Percentiles rank a stretch among this genome's conserved stretches.
Evolutionary conservation across 1,140 invertebrate genomes (phyloP).

Genomic region (Drosophila kohkoa): DNA sequence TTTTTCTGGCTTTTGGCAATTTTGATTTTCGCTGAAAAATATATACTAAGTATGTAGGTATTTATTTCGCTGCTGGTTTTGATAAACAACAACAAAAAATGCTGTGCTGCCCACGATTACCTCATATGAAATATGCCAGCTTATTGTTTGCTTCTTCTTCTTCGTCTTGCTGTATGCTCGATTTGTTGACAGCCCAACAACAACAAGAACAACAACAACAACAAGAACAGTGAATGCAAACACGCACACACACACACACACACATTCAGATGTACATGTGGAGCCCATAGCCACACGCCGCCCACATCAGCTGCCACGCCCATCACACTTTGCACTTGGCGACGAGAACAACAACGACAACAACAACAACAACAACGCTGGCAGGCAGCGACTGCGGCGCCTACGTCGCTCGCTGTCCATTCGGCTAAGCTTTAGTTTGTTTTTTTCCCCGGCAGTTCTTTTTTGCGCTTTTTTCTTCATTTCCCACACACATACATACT

Average conservation of each 20-base stretch:
- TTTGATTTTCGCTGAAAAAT: constrained; percentile 42
- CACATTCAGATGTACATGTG: neutral
- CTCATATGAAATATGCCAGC: constrained; percentile 38
- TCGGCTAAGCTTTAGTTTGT: constrained; percentile 46
- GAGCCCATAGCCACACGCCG: constrained; percentile 18
- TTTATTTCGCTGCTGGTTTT: constrained; percentile 29
- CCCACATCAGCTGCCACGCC: constrained; percentile 42
- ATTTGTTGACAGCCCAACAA: constrained; percentile 35
- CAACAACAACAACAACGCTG: no score
- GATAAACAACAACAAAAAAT: constrained; percentile 31
- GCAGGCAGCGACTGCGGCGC: constrained; percentile 13
- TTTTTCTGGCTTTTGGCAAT: constrained; percentile 46
- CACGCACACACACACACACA: constrained; percentile 12
- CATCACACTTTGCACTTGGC: constrained; percentile 46
- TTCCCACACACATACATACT: constrained; percentile 26
- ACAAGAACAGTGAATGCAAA: constrained; percentile 22
- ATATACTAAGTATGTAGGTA: neutral
- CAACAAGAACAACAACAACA: constrained; percentile 26
- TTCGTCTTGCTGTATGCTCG: constrained; percentile 33
- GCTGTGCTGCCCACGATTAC: constrained; percentile 43
- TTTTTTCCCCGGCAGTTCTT: constrained; percentile 16
- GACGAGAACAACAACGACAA: constrained; percentile 11
- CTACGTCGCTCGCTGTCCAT: constrained; percentile 39
- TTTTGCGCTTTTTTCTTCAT: constrained; percentile 47
- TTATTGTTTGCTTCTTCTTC: constrained; percentile 3